A percentile compares a stretch with the other conserved stretches of the same genome.
Conservation (phyloP, 2,797 vertebrate genomes). For the Cheirogaleus major region DNA sequence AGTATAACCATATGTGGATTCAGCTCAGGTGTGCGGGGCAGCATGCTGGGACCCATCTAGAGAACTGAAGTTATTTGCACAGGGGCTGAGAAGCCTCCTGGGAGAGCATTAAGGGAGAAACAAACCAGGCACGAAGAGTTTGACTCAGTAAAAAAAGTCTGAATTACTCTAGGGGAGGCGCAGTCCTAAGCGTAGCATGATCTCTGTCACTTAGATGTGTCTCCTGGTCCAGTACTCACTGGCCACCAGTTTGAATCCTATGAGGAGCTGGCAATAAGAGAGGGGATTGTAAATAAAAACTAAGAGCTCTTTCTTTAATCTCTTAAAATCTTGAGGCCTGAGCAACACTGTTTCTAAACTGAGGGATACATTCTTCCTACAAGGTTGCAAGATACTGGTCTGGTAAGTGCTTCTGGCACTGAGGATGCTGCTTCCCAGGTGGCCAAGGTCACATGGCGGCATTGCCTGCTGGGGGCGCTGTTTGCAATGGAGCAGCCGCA, state of each 20-base stretch:
- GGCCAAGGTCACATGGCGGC: rapidly evolving
- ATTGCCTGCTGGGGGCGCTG: neutral
- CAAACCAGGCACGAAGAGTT: neutral
- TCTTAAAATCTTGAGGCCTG: neutral
- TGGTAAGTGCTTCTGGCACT: rapidly evolving
- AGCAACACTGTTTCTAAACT: neutral
- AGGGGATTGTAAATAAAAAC: neutral
- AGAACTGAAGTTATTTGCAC: neutral
- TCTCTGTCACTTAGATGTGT: neutral
- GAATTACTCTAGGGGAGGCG: neutral
- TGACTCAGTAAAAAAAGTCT: neutral
- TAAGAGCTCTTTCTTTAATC: neutral
- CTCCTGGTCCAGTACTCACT: neutral
- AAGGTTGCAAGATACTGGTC: rapidly evolving
- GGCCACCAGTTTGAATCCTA: neutral
- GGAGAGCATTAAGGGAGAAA: neutral
- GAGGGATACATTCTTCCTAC: neutral
- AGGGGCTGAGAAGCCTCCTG: neutral
- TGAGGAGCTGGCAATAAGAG: neutral
- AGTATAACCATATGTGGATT: neutral
- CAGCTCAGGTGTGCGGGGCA: neutral
- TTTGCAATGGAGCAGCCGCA: neutral
- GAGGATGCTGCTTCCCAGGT: neutral
- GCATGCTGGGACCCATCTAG: neutral
- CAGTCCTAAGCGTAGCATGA: neutral